Evolutionary conservation across 1,140 invertebrate species (phyloP), one percentile per base, ranked within the genome.

Genomic region (Drosophila sucinea): DNA sequence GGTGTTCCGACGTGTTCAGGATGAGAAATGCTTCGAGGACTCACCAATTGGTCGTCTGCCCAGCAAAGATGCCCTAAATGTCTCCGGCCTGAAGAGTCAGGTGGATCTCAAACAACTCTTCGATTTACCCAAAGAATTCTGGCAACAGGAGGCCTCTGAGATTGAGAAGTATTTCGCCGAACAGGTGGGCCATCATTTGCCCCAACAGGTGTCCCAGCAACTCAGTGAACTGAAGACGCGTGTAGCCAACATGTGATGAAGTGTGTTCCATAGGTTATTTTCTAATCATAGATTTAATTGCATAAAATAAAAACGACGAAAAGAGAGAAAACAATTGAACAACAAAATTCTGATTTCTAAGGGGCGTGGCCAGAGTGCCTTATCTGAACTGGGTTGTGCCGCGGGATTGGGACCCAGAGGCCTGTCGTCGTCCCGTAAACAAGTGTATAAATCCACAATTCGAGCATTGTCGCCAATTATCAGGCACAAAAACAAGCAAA

Each of bases 141-240:
- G 98, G 98, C 86, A 94, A 56, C 94, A 98, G 73, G 99, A 99
- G 93, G 96, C 94, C 4, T 91, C 94, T 32, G 96, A 96, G 44
- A 95, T 99, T 64, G 94, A 95, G 68, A 95, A 96, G 79, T 99
- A 99, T 92, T 97, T 99, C 90, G 94, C 96, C 35, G 95, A 97
- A 73, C 98, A 99, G 94, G 96, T 99, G 11, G 96, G 96, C 3
- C 91, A 93, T 6, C 98, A 99, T 93, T 93, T 99, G 32, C 98
- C 98, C 0, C 86, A 93, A 38, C 94, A 94, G 63, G 96, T 99
- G 77, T 91, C 92, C 58, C 90, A 94, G 1, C 94, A 99, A 93
- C 93, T 99, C 30, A 92, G 95, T 65, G 93, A 93, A 58, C 94
- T 99, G 33, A 95, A 96, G 85, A 93, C 95, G 47, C 94, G 96